phyloP scores from a whole-genome alignment of 2,888 invertebrate species.

The Torymus auratus region DNA sequence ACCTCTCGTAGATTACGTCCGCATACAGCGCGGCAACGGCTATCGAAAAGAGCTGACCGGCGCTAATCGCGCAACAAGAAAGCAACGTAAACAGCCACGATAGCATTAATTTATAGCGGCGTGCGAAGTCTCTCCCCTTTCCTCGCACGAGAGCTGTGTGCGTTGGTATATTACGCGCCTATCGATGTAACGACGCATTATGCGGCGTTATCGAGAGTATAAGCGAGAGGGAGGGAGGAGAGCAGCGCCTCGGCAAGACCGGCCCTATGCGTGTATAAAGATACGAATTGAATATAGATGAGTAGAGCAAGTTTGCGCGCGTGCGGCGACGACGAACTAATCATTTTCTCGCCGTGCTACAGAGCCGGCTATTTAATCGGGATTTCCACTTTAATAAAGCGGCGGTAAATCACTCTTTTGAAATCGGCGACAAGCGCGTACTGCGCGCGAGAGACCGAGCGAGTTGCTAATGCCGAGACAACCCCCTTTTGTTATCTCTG shows the following conservation, averaged over 20 bases:
- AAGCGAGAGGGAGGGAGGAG: too few relatives aligned
- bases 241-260: too few relatives aligned
- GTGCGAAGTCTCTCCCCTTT: slow-evolving; percentile 54
- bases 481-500: slow-evolving; percentile 28
- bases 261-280: slow-evolving; percentile 1
- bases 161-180: too few relatives aligned
- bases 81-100: slow-evolving; percentile 72
- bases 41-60: too few relatives aligned
- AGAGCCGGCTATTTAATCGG: slow-evolving; percentile 31
- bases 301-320: neutral
- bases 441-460: neutral
- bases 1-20: neutral
- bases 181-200: slow-evolving; percentile 65
- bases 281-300: neutral
- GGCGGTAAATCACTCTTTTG: slow-evolving; percentile 51
- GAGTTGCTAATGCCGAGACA: neutral
- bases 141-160: slow-evolving; percentile 31
- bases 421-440: slow-evolving; percentile 39
- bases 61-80: slow-evolving; percentile 72
- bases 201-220: slow-evolving; percentile 7
- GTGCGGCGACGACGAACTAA: slow-evolving; percentile 26
- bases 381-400: slow-evolving; percentile 45
- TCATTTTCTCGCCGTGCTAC: slow-evolving; percentile 40
- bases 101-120: slow-evolving; percentile 72
- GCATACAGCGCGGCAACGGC: neutral